A percentile compares a stretch with the other conserved stretches of the same genome.
phyloP scores from a whole-genome alignment of 35 echinoderm and acorn worm species.

The Apostichopus parvimensis region DNA sequence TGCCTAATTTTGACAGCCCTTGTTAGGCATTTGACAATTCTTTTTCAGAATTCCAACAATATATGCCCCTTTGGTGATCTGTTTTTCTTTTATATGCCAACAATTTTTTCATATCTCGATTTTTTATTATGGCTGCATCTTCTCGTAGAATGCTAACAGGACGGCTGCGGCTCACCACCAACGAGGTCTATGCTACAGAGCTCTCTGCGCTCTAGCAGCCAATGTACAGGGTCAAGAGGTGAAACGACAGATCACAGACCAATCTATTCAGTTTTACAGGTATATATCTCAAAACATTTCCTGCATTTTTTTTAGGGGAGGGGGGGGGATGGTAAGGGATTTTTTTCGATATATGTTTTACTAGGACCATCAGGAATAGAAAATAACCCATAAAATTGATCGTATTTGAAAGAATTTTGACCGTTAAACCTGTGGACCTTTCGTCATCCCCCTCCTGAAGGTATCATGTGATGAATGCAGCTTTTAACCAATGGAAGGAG shows the following conservation, averaged over 20 bases:
- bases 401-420: too few relatives aligned
- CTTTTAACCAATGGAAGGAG: not conserved
- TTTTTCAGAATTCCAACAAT: too few relatives aligned
- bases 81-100: too few relatives aligned
- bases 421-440: too few relatives aligned
- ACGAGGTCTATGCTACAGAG: not conserved
- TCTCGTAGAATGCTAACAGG: not conserved
- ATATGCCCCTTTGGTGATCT: too few relatives aligned
- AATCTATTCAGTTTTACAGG: constrained; percentile 10
- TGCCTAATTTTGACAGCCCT: too few relatives aligned
- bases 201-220: not conserved
- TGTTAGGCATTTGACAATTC: too few relatives aligned
- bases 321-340: too few relatives aligned
- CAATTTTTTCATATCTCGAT: not conserved
- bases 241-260: not conserved
- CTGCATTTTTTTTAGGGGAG: too few relatives aligned
- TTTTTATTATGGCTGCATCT: not conserved
- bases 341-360: too few relatives aligned
- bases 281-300: not conserved
- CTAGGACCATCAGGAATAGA: too few relatives aligned
- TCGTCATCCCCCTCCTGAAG: not conserved
- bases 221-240: constrained; percentile 16
- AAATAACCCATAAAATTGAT: too few relatives aligned
- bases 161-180: constrained; percentile 5
- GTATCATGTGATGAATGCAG: not conserved